Base-by-base conservation (phyloP, 2,113 vertebrate genomes). In the Heterochromis multidens region DNA sequence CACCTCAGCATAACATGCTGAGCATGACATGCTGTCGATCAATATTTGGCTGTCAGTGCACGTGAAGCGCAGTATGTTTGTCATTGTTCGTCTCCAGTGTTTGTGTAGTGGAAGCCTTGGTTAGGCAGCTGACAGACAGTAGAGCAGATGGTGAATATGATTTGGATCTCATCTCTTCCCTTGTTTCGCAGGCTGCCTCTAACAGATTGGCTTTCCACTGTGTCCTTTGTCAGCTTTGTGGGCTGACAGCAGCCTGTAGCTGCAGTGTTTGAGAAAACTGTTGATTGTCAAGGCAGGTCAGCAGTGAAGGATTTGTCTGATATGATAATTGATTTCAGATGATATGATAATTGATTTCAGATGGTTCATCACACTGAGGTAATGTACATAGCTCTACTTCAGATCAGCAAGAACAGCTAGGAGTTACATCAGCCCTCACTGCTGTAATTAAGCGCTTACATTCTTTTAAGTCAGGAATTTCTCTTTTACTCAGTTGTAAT, bases 71-170 rank as follows among this genome's bases (percentile, higher is more conserved):
- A 77, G 46, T 63, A 2, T 87, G 76, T 87, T 87, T 84, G 82
- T 86, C 83, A 49, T 67, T 74, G 77, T 77, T 62, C 14, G 27
- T 70, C 61, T 81, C 13, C 23, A 43, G 67, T 77, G 87, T 83
- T 52, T 93, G 81, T 79, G 70, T 56, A 31, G 88, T 37, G 57
- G 54, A 65, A 62, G 79, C 56, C 46, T 81, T 37, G 43, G 76
- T 67, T 65, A 79, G 60, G 74, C 70, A 78, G 87, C 81, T 79
- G 62, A 85, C 88, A 89, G 85, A 87, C 67, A 58, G 70, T 16
- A 7, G 80, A 85, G 78, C 91, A 92, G 89, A 93, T 91, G 91
- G 88, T 11, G 10, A 80, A 49, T 19, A 31, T 57, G 80, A 80
- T 90, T 90, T 86, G 85, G 86, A 88, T 84, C 80, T 84, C 63